A percentile compares a stretch with the other conserved stretches of the same genome.
Evolutionary conservation across 2,797 vertebrate species (phyloP).

Genomic region (Myotis findleyi): DNA sequence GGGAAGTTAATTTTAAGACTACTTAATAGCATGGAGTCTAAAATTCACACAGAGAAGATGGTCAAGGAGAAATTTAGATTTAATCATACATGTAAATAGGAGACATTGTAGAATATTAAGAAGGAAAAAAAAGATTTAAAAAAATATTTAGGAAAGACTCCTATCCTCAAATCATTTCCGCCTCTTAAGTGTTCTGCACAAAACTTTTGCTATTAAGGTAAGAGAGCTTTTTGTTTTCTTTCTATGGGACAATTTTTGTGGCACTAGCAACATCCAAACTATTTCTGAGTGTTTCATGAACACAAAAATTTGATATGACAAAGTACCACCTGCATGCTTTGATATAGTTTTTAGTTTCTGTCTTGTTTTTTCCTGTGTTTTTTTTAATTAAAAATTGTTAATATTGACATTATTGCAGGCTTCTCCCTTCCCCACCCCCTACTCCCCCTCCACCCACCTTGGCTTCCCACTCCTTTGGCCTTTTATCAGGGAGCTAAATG

Average conservation of each 20-base stretch:
- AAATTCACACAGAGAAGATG: constrained; percentile 3
- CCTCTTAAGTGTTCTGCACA: not conserved
- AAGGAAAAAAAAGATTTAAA: not conserved
- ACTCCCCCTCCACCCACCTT: not conserved
- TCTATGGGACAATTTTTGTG: not conserved
- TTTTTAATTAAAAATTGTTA: not conserved
- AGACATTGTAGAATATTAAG: not conserved
- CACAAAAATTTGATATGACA: not conserved
- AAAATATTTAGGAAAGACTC: not conserved
- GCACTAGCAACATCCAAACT: not conserved
- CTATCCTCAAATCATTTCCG: not conserved
- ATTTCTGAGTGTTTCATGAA: constrained; percentile 17
- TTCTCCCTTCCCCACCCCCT: not conserved
- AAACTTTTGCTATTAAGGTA: not conserved
- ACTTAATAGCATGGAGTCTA: not conserved
- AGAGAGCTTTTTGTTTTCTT: constrained; percentile 21
- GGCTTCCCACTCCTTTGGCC: not conserved
- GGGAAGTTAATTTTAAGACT: not conserved
- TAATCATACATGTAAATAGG: not conserved
- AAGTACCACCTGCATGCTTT: not conserved
- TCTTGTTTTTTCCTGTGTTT: not conserved
- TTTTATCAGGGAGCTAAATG: not conserved
- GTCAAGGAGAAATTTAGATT: not conserved
- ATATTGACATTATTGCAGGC: not conserved
- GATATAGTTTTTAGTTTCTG: not conserved